phyloP scores from a whole-genome alignment of 2,888 invertebrate genomes.

The Scaptomyza reducta region DNA sequence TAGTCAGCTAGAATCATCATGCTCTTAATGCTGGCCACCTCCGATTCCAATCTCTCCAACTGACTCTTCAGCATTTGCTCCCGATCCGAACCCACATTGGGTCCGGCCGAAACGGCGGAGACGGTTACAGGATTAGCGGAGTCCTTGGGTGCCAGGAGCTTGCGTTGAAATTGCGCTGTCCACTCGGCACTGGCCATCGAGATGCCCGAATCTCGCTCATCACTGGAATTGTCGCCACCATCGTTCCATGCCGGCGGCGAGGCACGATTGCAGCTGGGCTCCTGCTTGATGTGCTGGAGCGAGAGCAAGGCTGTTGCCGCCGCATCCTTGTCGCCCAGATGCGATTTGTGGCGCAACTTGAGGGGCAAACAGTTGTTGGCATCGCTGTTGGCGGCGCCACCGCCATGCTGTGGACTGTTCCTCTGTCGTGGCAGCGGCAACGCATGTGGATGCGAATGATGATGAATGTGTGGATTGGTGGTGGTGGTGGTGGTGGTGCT shows the following conservation, averaged over 20 bases:
- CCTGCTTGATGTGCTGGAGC: constrained; percentile 93
- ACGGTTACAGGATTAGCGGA: neutral
- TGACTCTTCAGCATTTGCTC: constrained; percentile 92
- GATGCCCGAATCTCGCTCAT: constrained; percentile 95
- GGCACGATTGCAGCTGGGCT: constrained; percentile 88
- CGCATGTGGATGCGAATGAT: constrained; percentile 13
- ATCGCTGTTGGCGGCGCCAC: constrained; percentile 84
- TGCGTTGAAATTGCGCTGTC: constrained; percentile 82
- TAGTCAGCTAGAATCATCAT: constrained; percentile 87
- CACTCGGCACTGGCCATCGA: constrained; percentile 87
- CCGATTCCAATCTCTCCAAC: constrained; percentile 93
- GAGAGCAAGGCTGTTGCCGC: constrained; percentile 92
- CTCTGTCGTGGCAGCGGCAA: constrained; percentile 37
- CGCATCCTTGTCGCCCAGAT: constrained; percentile 95
- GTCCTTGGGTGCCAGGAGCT: constrained; percentile 67
- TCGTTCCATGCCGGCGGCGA: constrained; percentile 93
- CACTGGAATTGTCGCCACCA: constrained; percentile 92
- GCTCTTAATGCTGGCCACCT: constrained; percentile 95
- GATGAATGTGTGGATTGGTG: neutral
- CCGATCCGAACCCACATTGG: constrained; percentile 82
- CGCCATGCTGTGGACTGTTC: constrained; percentile 54
- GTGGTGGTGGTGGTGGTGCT: neutral
- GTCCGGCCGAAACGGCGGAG: constrained; percentile 20
- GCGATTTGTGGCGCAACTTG: constrained; percentile 95
- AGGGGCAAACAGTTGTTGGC: constrained; percentile 93